Evolutionary conservation across 2,888 invertebrate genomes (phyloP).

Genomic region (Parasteatoda lunata): DNA sequence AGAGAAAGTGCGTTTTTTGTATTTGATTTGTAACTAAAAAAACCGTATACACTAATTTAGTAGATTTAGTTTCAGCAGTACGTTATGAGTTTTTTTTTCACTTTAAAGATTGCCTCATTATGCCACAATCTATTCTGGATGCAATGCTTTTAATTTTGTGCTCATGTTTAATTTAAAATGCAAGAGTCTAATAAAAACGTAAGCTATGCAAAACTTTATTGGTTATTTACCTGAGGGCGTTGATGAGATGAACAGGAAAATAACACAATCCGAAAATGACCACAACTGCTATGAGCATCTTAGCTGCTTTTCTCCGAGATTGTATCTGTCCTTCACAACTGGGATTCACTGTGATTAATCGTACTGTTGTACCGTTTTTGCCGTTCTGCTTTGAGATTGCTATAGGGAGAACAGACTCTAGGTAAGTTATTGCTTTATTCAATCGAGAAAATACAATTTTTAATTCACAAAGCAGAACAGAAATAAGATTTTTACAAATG

Average conservation of each 20-base stretch:
- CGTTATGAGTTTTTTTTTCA: background rate
- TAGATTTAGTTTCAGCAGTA: too few species aligned
- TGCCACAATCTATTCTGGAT: too few species aligned
- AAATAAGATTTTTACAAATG: background rate
- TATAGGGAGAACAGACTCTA: background rate
- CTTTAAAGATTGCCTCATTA: background rate
- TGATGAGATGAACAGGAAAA: slow-evolving; percentile 90
- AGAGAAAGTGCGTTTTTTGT: too few species aligned
- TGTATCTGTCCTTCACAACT: slow-evolving; percentile 81
- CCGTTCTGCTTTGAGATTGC: slow-evolving; percentile 26
- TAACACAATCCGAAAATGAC: slow-evolving; percentile 92
- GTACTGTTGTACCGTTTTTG: slow-evolving; percentile 33
- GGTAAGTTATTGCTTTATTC: too few species aligned
- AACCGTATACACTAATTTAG: too few species aligned
- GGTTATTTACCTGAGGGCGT: slow-evolving; percentile 78
- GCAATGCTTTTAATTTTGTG: background rate
- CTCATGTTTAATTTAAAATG: too few species aligned
- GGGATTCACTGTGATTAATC: slow-evolving; percentile 40
- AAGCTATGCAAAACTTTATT: too few species aligned
- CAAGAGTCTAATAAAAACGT: background rate
- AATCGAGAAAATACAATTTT: background rate
- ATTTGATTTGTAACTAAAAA: too few species aligned
- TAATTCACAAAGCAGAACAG: too few species aligned
- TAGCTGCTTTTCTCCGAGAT: slow-evolving; percentile 88
- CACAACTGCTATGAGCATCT: slow-evolving; percentile 94